Evolutionary conservation across 2,797 vertebrate species (phyloP).

Genomic region (Microchirus variegatus): DNA sequence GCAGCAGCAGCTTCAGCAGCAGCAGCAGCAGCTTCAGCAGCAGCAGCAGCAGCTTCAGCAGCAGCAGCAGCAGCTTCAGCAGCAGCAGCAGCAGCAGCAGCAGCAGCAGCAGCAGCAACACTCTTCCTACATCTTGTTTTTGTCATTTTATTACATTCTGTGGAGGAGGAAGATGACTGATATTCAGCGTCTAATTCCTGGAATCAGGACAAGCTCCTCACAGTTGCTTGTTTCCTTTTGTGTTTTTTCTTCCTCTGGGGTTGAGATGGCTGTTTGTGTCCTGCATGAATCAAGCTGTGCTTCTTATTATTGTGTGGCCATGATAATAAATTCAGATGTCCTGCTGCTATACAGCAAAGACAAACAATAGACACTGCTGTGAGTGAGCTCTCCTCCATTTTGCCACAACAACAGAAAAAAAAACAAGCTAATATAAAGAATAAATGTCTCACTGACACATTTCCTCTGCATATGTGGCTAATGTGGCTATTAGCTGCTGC

Average conservation of each 20-base stretch:
- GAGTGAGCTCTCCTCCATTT: constrained; percentile 2
- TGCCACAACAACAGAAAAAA: constrained; percentile 19
- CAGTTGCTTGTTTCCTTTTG: constrained; percentile 35
- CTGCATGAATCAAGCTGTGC: constrained; percentile 40
- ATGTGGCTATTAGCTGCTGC: constrained; percentile 21
- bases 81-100: no score
- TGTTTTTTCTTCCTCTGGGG: constrained; percentile 43
- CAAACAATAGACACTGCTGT: constrained; percentile 11
- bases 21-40: no score
- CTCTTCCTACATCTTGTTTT: constrained; percentile 43
- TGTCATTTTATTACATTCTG: constrained; percentile 52
- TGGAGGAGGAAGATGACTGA: constrained; percentile 67
- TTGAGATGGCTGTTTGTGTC: constrained; percentile 37
- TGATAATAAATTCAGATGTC: constrained; percentile 29
- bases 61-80: no score
- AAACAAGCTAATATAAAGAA: constrained; percentile 32
- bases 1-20: no score
- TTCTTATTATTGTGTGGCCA: constrained; percentile 23
- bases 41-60: no score
- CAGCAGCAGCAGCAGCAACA: no score
- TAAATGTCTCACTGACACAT: constrained; percentile 55
- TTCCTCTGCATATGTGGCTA: constrained; percentile 54
- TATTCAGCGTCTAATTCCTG: constrained; percentile 56
- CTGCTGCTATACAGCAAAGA: constrained; percentile 22
- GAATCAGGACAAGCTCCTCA: constrained; percentile 60